Base-by-base conservation (phyloP, 2,888 invertebrate species). In the Lasioglossum pauxillum region DNA sequence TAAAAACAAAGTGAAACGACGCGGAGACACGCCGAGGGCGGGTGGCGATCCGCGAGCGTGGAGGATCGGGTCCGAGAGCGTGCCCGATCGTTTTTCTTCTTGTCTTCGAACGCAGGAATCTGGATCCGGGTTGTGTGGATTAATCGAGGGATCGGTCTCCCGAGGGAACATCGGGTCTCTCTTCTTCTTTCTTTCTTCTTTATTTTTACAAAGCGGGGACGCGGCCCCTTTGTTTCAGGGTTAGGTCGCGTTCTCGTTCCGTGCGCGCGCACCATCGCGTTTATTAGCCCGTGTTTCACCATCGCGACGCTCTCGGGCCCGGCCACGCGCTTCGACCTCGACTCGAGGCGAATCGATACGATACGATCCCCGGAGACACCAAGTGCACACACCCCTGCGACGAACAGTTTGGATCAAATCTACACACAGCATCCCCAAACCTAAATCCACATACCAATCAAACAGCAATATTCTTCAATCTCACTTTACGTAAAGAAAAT, bases 1-100 rank as follows among this genome's bases (percentile, higher is more conserved):
- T 95, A 94, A 95, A 94, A 91, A 91, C 94, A 90, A 90, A 92
- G 87, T 93, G 93, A 94, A 93, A 93, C 90, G 64, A 31, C 31
- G 16, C 92, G 84, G 73, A 79, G 85, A 82, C 88, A 89, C 88
- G 89, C 87, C 88, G 89, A 90, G 90, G 88, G 85, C 49, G 84
- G 76, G 80, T 23, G 84, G 80, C 69, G 38, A 35, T 84, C 82
- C 69, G 69, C 35, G 35, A 35, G 90, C 87, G 90, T 88, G 71
- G 41, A 49, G 80, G 83, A 82, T 80, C 82, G 83, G 69, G 75
- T 72, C 83, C 76, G 88, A 90, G 90, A 91, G 86, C 87, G 86
- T 23, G 31, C 84, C 86, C 88, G 85, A 84, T 79, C 27, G 80
- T 78, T 46, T 38, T 38, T n/a, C 38, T 41, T 38, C 23, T 71